Evolutionary conservation across 2,113 vertebrate genomes (phyloP).

Genomic region (Xenopus laevis): DNA sequence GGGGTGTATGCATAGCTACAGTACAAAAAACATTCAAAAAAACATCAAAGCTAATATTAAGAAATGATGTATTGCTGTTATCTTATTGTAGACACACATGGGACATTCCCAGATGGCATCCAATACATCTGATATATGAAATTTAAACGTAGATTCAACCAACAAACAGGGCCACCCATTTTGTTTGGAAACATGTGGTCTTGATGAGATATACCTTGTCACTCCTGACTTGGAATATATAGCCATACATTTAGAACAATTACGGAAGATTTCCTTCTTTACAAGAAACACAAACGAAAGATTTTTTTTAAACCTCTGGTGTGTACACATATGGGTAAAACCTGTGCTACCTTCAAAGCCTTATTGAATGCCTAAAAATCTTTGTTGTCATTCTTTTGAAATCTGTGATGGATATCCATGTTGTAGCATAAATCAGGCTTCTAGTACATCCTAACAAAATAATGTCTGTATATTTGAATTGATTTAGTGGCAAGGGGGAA

Average conservation of each 20-base stretch:
- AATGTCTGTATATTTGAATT: slow-evolving; percentile 1
- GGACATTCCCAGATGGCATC: no score
- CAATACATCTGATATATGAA: no score
- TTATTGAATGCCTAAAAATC: slow-evolving; percentile 9
- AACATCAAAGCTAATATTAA: no score
- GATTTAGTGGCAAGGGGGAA: not conserved
- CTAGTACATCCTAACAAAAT: slow-evolving; percentile 3
- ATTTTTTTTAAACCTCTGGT: slow-evolving; percentile 5
- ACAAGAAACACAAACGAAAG: not conserved
- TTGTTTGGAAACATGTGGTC: slow-evolving; percentile 1
- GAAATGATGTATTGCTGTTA: no score
- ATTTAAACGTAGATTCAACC: not conserved
- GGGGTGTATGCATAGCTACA: no score
- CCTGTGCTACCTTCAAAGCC: slow-evolving; percentile 28
- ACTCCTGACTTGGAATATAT: not conserved
- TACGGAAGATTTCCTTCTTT: not conserved
- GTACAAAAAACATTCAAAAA: no score
- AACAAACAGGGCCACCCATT: slow-evolving; percentile 12
- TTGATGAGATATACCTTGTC: not conserved
- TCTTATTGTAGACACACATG: no score
- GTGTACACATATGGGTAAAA: slow-evolving; percentile 35
- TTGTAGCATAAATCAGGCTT: slow-evolving; percentile 6
- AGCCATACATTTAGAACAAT: not conserved
- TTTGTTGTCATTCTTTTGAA: slow-evolving; percentile 21
- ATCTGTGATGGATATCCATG: slow-evolving; percentile 18